Evolutionary conservation across 2,113 vertebrate genomes (phyloP).

Genomic region (Pituophis catenifer): DNA sequence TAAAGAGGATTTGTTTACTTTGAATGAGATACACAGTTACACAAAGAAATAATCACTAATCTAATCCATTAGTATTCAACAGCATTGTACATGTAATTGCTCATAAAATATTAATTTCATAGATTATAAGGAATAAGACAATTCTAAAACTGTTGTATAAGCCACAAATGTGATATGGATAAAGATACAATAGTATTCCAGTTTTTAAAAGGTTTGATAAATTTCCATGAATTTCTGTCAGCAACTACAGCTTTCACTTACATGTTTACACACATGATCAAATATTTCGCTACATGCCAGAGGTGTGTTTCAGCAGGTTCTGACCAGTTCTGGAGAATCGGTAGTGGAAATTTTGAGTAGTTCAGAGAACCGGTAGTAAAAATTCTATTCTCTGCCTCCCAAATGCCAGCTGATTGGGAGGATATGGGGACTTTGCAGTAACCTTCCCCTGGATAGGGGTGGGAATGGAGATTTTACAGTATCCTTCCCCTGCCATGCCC

Average conservation of each 20-base stretch:
- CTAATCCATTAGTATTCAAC: neutral
- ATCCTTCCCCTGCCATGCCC: no score
- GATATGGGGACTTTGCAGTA: no score
- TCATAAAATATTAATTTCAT: neutral
- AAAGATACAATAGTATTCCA: neutral
- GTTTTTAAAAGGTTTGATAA: neutral
- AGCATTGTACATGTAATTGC: neutral
- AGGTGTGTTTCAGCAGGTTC: no score
- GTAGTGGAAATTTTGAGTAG: no score
- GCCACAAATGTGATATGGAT: neutral
- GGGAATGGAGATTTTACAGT: no score
- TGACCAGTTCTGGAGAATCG: no score
- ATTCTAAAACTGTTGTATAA: neutral
- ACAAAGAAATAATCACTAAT: neutral
- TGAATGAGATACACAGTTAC: neutral
- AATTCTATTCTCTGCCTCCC: no score
- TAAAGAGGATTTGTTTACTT: constrained; percentile 24
- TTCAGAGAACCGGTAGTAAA: no score
- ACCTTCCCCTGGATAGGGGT: no score
- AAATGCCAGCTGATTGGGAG: no score
- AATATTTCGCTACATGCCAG: neutral
- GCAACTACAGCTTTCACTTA: neutral
- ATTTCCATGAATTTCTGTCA: neutral
- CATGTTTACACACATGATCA: neutral
- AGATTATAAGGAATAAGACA: neutral